Conservation (phyloP, 1,140 invertebrate genomes). For the Ceratina calcarata region DNA sequence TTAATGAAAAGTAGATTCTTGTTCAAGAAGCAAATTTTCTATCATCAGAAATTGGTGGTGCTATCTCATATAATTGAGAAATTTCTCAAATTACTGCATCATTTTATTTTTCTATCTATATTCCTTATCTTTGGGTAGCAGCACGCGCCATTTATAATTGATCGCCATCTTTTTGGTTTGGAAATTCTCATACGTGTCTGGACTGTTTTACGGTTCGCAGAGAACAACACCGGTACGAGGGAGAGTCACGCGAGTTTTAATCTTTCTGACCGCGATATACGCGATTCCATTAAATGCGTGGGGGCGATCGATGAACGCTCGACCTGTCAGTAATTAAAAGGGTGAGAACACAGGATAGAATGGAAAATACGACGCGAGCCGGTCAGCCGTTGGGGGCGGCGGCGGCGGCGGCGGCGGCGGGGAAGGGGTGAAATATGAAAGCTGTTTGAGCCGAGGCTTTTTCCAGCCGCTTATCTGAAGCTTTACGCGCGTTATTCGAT, state of each 20-base stretch:
- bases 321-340: conserved; percentile 60
- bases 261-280: not conserved
- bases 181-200: not conserved
- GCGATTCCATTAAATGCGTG: conserved; percentile 28
- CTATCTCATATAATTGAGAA: no score
- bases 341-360: conserved; percentile 50
- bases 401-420: no score
- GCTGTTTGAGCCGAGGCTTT: conserved; percentile 58
- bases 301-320: conserved; percentile 14
- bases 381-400: not conserved
- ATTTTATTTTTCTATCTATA: no score
- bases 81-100: no score
- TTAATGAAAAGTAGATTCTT: no score
- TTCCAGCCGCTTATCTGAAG: conserved; percentile 59
- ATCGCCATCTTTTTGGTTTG: not conserved
- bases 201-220: no score
- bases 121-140: no score
- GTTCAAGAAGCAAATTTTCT: no score
- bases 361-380: conserved; percentile 51
- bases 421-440: conserved; percentile 60
- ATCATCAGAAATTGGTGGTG: no score
- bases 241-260: conserved; percentile 16
- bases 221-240: not conserved
- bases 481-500: conserved; percentile 66
- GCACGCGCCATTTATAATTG: no score